Conservation (phyloP, 2,888 invertebrate genomes). For the Epinotia demarniana region DNA sequence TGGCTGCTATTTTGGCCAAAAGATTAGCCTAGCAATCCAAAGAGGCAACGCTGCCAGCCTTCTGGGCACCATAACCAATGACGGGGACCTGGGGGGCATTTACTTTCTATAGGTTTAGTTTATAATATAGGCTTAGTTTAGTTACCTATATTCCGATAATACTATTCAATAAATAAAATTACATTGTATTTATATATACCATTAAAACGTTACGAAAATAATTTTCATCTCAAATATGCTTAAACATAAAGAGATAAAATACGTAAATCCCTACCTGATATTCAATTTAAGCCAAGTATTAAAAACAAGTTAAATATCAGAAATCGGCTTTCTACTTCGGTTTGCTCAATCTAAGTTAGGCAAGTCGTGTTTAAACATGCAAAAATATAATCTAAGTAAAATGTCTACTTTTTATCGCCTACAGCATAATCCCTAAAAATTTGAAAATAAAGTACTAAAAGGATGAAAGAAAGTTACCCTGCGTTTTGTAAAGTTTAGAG, state of each 20-base stretch:
- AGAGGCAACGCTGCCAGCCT: no score
- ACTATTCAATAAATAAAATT: no score
- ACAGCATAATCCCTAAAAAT: conserved; percentile 23
- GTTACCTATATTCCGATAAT: no score
- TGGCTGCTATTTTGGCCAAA: no score
- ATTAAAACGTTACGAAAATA: no score
- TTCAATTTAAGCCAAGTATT: neutral
- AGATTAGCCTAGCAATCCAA: no score
- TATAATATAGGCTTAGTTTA: no score
- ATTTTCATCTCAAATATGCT: no score
- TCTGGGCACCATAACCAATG: no score
- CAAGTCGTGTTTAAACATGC: neutral
- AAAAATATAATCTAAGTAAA: neutral
- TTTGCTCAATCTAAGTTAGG: neutral
- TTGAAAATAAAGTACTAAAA: conserved; percentile 25
- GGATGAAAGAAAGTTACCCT: conserved; percentile 37
- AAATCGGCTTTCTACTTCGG: neutral
- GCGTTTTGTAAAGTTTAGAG: neutral
- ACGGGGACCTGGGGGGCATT: no score
- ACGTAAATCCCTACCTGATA: neutral
- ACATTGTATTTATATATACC: no score
- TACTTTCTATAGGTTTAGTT: no score
- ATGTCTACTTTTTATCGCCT: neutral
- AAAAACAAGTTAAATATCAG: neutral
- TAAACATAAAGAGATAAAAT: neutral